Evolutionary conservation across 2,113 vertebrate genomes (phyloP).

Genomic region (Rhinichthys klamathensis): DNA sequence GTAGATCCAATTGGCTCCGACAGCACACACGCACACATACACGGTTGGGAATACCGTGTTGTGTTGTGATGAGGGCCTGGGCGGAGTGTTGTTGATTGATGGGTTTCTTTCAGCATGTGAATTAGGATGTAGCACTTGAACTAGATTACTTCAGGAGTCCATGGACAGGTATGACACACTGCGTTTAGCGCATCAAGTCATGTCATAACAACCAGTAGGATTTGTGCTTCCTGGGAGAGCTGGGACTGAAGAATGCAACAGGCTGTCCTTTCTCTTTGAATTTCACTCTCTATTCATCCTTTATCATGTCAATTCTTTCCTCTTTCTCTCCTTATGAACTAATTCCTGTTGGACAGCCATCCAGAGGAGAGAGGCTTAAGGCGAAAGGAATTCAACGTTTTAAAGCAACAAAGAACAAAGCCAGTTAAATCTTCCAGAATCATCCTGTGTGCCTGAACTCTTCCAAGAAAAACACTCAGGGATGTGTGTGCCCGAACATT

Average conservation of each 20-base stretch:
- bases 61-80: neutral
- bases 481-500: neutral
- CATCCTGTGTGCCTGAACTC: conserved; percentile 12
- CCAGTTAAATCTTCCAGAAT: conserved; percentile 31
- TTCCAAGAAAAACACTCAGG: conserved; percentile 27
- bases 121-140: conserved; percentile 20
- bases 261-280: conserved; percentile 24
- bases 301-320: conserved; percentile 32
- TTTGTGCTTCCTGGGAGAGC: conserved; percentile 29
- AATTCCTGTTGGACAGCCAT: conserved; percentile 36
- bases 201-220: conserved; percentile 40
- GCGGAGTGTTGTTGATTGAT: conserved; percentile 1
- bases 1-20: neutral
- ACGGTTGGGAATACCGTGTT: neutral
- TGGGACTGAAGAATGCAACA: neutral
- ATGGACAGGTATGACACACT: conserved; percentile 26
- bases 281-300: conserved; percentile 23
- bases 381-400: conserved; percentile 7
- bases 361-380: conserved; percentile 29
- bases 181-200: conserved; percentile 6
- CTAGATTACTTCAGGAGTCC: conserved; percentile 16
- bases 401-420: conserved; percentile 47
- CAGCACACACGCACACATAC: neutral
- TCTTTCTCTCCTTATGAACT: conserved; percentile 21
- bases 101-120: conserved; percentile 28